These are phyloP conservation scores for Acleris emargana DNA, from an alignment of 2,888 invertebrate species.

Conservation along the genomic window DNA sequence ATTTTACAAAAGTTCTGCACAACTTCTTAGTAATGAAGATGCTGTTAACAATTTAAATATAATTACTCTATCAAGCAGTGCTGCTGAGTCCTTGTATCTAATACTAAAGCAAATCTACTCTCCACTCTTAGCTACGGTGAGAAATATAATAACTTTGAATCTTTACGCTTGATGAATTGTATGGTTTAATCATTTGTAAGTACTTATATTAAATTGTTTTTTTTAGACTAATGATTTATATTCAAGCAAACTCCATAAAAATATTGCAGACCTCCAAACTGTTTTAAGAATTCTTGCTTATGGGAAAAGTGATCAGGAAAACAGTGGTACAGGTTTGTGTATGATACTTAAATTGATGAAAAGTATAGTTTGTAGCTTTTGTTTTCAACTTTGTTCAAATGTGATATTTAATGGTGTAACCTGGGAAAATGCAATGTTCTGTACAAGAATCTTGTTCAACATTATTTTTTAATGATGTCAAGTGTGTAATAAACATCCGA, in stretches of 20 bases:
- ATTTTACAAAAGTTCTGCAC: constrained; percentile 68
- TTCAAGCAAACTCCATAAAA: constrained; percentile 72
- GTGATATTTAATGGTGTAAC: too few relatives aligned
- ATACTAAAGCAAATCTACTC: constrained; percentile 72
- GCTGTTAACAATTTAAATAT: constrained; percentile 64
- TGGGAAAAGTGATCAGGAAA: constrained; percentile 63
- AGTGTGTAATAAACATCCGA: too few relatives aligned
- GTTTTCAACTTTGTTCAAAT: too few relatives aligned
- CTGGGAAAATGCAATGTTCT: too few relatives aligned
- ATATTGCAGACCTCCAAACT: constrained; percentile 68
- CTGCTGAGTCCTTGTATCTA: constrained; percentile 73
- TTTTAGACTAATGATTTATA: constrained; percentile 71
- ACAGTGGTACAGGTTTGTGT: constrained; percentile 57
- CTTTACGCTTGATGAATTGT: background rate
- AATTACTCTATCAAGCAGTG: constrained; percentile 64
- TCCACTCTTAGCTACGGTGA: constrained; percentile 68
- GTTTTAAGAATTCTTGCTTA: constrained; percentile 71
- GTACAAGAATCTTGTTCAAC: too few relatives aligned
- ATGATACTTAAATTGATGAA: background rate
- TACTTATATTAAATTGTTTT: background rate
- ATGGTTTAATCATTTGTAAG: background rate
- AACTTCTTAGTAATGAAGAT: constrained; percentile 56
- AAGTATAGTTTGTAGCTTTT: too few relatives aligned
- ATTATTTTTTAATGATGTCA: too few relatives aligned
- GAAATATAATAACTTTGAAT: constrained; percentile 35